Conservation (phyloP, 2,888 invertebrate genomes). For the Oxystoma pomonae region DNA sequence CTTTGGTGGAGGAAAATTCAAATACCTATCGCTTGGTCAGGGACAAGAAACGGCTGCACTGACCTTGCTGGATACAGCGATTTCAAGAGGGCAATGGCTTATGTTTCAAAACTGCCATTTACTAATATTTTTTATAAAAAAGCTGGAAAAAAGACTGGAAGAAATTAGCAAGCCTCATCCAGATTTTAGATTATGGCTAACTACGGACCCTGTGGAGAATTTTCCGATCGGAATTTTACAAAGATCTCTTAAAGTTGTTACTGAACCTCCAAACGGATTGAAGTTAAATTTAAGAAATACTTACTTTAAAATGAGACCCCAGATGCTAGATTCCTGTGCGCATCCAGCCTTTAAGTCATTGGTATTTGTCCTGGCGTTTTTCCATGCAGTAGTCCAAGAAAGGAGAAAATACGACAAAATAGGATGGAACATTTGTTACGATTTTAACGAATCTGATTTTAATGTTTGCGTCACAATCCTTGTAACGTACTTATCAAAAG, state of each 20-base stretch:
- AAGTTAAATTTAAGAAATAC: slow-evolving; percentile 86
- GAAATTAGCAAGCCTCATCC: slow-evolving; percentile 77
- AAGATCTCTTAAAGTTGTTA: slow-evolving; percentile 65
- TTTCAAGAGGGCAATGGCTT: slow-evolving; percentile 81
- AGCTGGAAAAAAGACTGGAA: slow-evolving; percentile 80
- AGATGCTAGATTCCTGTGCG: slow-evolving; percentile 66
- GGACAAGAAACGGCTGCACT: slow-evolving; percentile 87
- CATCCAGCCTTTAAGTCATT: slow-evolving; percentile 78
- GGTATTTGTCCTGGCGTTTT: slow-evolving; percentile 85
- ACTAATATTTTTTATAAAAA: slow-evolving; percentile 71
- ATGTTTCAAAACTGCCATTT: slow-evolving; percentile 92
- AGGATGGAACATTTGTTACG: slow-evolving; percentile 92
- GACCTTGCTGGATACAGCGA: slow-evolving; percentile 62
- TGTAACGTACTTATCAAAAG: slow-evolving; percentile 77
- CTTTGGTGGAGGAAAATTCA: slow-evolving; percentile 73
- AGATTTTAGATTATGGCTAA: slow-evolving; percentile 89
- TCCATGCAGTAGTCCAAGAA: slow-evolving; percentile 91
- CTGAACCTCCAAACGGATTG: slow-evolving; percentile 84
- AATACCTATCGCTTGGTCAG: slow-evolving; percentile 87
- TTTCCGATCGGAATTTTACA: slow-evolving; percentile 72
- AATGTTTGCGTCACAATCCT: slow-evolving; percentile 83
- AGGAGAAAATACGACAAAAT: slow-evolving; percentile 90
- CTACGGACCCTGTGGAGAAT: slow-evolving; percentile 80
- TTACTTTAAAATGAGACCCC: slow-evolving; percentile 78
- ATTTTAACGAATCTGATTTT: slow-evolving; percentile 92